Base-by-base conservation (phyloP, 37 sponge, comb jelly and placozoan species). In the Halichondria panicea region DNA sequence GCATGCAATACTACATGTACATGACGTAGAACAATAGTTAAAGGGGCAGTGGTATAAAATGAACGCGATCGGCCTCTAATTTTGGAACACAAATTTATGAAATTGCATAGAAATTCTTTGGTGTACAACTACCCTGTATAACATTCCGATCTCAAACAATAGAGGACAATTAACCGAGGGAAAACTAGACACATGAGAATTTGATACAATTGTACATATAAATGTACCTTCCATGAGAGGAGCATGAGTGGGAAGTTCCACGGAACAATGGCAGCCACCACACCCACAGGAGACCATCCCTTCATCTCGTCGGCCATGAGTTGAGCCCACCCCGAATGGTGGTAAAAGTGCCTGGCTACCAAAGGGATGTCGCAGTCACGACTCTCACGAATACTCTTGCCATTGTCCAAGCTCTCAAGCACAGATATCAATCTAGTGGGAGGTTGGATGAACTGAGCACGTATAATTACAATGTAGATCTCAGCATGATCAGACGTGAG, bases 231-330 rank as follows among this genome's bases (percentile, higher is more conserved):
- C 97, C 97, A 96, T 0, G 91, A 71, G 39, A 96, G 82, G 27
- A 96, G 71, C 97, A 96, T 96, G 45, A 96, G 87, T 12, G 97
- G 97, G 65, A 96, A 96, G 64, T 96, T 96, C 97, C 97, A 96
- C 1, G 97, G 97, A n/a, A 92, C 93, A 68, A 96, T 96, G 63
- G 91, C 97, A 11, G 75, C 90, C 32, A 96, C 93, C 45, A 96
- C 97, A 57, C 97, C 97, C 35, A 96, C 58, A 67, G 97, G 81
- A 55, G 74, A 63, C 97, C 97, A 96, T 7, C 79, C 94, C 61
- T 77, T 81, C 91, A 96, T 86, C 77, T 96, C 97, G 3, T 72
- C 75, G 3, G 86, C 88, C 85, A 87, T 84, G 71, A 96, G 78
- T 85, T 96, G 97, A 0, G 97, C 97, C 97, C 97, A 96, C 8